Conservation (phyloP, 2,888 invertebrate genomes). For the Anoncus sp. region DNA sequence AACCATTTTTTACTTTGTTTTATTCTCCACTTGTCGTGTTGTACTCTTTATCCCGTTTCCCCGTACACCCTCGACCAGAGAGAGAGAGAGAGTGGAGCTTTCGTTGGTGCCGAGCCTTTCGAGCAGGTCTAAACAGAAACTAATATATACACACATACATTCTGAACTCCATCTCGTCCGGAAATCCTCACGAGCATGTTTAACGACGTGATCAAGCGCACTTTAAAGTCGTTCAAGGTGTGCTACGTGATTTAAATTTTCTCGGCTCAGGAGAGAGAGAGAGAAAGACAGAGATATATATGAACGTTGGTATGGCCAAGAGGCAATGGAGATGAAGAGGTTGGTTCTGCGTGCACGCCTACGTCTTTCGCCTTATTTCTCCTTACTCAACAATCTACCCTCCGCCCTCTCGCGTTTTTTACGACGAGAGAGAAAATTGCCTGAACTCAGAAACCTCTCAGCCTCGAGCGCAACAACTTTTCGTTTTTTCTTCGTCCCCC, state of each 20-base stretch:
- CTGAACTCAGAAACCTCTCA: background rate
- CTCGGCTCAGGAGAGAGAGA: constrained; percentile 21
- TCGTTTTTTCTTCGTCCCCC: background rate
- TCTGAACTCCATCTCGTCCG: constrained; percentile 7
- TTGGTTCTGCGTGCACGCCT: constrained; percentile 49
- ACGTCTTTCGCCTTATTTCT: constrained; percentile 42
- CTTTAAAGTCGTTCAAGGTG: constrained; percentile 60
- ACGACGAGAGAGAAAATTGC: constrained; percentile 46
- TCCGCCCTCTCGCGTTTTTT: constrained; percentile 26
- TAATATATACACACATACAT: background rate
- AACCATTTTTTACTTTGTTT: constrained; percentile 23
- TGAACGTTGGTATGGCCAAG: constrained; percentile 19
- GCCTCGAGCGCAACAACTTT: constrained; percentile 32
- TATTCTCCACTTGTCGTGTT: constrained; percentile 28
- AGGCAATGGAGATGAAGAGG: constrained; percentile 45
- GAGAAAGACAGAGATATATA: background rate
- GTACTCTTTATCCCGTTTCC: constrained; percentile 19
- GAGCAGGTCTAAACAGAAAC: constrained; percentile 4
- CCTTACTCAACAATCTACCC: constrained; percentile 1
- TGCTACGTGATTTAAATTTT: constrained; percentile 58
- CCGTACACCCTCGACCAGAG: too few species aligned
- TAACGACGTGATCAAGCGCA: constrained; percentile 59
- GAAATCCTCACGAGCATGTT: constrained; percentile 41
- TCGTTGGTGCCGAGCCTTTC: too few species aligned
- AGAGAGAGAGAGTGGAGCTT: too few species aligned